Conservation (phyloP, 2,797 vertebrate species). For the Trachurus trachurus region DNA sequence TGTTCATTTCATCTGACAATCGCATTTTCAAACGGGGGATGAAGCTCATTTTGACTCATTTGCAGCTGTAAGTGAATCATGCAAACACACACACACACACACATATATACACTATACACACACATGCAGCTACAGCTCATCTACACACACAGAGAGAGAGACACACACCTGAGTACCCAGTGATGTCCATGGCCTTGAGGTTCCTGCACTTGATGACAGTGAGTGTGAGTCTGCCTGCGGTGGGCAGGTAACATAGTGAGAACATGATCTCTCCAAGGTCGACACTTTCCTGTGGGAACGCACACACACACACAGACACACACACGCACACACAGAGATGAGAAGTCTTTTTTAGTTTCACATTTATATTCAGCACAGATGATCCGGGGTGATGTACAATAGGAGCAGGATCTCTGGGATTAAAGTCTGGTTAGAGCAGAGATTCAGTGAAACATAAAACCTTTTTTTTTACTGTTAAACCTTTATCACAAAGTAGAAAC, state of each 20-base stretch:
- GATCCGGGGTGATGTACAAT: constrained; percentile 5
- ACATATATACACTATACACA: too few species aligned
- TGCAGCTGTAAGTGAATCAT: constrained; percentile 28
- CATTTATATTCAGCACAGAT: constrained; percentile 24
- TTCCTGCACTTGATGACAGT: constrained; percentile 99
- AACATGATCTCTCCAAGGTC: constrained; percentile 99
- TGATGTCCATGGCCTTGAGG: constrained; percentile 99
- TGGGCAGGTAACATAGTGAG: constrained; percentile 98
- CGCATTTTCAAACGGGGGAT: constrained; percentile 24
- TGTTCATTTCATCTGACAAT: constrained; percentile 50
- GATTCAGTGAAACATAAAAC: neutral
- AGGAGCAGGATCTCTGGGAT: constrained; percentile 3
- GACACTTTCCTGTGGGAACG: constrained; percentile 92
- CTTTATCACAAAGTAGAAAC: neutral
- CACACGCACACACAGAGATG: neutral
- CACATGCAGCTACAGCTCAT: neutral
- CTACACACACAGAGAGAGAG: constrained; percentile 3
- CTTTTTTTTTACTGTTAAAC: neutral
- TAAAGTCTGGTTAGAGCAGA: neutral
- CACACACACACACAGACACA: constrained; percentile 20
- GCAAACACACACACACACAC: neutral
- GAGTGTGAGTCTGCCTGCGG: constrained; percentile 96
- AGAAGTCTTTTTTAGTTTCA: constrained; percentile 24
- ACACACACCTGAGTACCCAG: constrained; percentile 92
- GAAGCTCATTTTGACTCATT: constrained; percentile 15